Conservation (phyloP, 2,797 vertebrate species). For the Synanceia verrucosa region DNA sequence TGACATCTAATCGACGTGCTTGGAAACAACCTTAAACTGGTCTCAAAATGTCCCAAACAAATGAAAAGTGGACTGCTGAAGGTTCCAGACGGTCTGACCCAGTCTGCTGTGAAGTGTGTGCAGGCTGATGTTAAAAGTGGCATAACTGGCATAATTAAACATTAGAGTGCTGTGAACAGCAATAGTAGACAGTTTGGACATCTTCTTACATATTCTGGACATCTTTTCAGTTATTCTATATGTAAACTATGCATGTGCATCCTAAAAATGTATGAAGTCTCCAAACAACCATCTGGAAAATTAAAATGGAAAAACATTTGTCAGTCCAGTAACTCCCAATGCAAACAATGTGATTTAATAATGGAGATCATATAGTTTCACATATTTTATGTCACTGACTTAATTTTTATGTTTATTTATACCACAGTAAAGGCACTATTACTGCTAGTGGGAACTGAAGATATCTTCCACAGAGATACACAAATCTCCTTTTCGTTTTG, state of each 20-base stretch:
- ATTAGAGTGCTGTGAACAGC: neutral
- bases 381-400: neutral
- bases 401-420: conserved; percentile 12
- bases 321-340: conserved; percentile 12
- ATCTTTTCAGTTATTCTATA: neutral
- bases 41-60: neutral
- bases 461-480: too few species aligned
- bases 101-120: neutral
- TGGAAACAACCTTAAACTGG: neutral
- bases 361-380: neutral
- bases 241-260: neutral
- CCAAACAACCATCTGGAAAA: neutral
- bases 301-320: neutral
- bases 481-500: too few species aligned
- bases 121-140: neutral
- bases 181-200: conserved; percentile 2
- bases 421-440: conserved; percentile 18
- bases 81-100: neutral
- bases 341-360: conserved; percentile 24
- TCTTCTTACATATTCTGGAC: neutral
- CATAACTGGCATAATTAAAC: neutral
- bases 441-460: too few species aligned
- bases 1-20: neutral
- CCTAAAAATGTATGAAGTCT: neutral
- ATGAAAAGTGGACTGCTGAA: neutral